These are phyloP conservation scores for Lucilia cuprina DNA, from an alignment of 1,140 invertebrate species.

Conservation along the genomic window DNA sequence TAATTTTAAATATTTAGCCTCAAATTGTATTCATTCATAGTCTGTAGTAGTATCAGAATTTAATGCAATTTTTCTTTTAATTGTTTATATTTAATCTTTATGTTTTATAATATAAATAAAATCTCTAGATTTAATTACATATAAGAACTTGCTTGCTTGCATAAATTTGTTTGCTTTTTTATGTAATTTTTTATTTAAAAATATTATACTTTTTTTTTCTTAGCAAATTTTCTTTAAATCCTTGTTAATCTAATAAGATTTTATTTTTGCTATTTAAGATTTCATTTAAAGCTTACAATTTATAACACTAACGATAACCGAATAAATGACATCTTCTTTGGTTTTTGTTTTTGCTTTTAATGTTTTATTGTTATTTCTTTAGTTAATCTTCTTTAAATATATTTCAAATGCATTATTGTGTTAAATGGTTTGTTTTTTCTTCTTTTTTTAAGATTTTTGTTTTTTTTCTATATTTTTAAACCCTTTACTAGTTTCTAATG, in stretches of 20 bases:
- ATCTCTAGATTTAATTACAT: background rate
- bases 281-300: background rate
- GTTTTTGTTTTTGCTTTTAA: background rate
- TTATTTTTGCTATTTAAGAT: background rate
- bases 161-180: no score
- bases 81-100: background rate
- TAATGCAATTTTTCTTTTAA: background rate
- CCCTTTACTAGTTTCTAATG: constrained; percentile 2
- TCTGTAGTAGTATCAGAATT: background rate
- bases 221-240: background rate
- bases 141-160: no score
- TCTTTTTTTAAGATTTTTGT: background rate
- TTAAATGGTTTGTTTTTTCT: no score
- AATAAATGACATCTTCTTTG: background rate
- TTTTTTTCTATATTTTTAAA: background rate
- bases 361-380: background rate
- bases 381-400: constrained; percentile 21
- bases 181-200: no score
- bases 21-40: background rate
- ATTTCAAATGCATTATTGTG: constrained; percentile 10
- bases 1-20: background rate
- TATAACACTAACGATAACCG: background rate
- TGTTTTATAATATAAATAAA: background rate
- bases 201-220: background rate
- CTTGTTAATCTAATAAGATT: background rate